Percentiles rank a stretch among this genome's conserved stretches.
phyloP scores from a whole-genome alignment of 2,113 vertebrate genomes.

The Saccopteryx bilineata region DNA sequence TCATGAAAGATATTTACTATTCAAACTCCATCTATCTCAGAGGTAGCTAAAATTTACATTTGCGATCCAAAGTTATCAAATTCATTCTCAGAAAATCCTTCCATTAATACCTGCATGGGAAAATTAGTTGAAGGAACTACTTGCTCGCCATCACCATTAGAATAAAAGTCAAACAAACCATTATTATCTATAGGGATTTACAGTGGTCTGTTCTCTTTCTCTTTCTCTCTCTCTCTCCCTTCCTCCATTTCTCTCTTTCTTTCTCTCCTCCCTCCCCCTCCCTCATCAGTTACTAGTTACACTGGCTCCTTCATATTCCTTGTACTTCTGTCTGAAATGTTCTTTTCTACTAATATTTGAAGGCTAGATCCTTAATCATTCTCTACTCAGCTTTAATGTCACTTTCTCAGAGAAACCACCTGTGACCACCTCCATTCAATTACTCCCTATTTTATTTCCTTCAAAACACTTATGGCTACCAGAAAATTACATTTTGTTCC shows the following conservation, averaged over 20 bases:
- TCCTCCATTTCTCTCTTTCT: background rate
- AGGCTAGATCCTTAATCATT: background rate
- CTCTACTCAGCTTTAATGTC: constrained; percentile 22
- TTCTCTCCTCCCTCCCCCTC: background rate
- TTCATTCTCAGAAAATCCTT: constrained; percentile 54
- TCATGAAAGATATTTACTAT: constrained; percentile 15
- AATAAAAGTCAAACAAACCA: constrained; percentile 4
- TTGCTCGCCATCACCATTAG: background rate
- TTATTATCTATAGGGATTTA: background rate
- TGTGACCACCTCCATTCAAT: background rate
- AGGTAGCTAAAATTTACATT: constrained; percentile 35
- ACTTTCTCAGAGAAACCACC: constrained; percentile 37
- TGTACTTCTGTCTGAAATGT: background rate
- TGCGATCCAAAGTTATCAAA: background rate
- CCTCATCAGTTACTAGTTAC: background rate
- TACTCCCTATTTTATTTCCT: constrained; percentile 16
- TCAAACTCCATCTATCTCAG: constrained; percentile 12
- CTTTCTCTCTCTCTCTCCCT: background rate
- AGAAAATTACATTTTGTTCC: constrained; percentile 37
- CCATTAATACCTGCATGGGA: background rate
- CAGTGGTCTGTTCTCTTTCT: background rate
- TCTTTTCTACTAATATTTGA: background rate
- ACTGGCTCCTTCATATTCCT: background rate
- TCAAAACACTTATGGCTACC: constrained; percentile 29
- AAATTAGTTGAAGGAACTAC: constrained; percentile 18